Percentiles rank a stretch among this genome's conserved stretches.
Conservation (phyloP, 64 coral and sea anemone genomes). For the Montipora efflorescens region DNA sequence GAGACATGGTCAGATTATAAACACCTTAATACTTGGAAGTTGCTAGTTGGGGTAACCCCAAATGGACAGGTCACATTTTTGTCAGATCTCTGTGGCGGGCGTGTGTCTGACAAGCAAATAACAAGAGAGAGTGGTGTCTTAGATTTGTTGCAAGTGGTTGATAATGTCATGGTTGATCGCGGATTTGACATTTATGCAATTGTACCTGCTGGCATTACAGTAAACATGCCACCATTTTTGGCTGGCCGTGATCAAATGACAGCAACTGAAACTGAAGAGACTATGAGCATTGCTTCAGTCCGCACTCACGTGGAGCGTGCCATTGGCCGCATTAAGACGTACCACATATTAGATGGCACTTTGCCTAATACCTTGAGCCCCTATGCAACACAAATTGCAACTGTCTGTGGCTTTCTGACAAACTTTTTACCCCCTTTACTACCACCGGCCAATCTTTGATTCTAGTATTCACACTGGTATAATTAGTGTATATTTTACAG, state of each 20-base stretch:
- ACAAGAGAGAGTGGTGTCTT: neutral
- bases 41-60: neutral
- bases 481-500: neutral
- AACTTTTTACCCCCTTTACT: conserved; percentile 32
- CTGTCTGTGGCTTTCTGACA: neutral
- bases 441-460: neutral
- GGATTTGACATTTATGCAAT: neutral
- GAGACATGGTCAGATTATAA: neutral
- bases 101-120: neutral
- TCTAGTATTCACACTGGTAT: neutral
- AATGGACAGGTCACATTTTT: neutral
- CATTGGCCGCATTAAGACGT: neutral
- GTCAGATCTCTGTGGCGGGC: neutral
- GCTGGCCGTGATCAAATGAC: neutral
- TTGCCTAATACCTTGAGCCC: conserved; percentile 1
- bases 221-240: neutral
- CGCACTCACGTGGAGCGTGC: neutral
- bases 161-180: neutral
- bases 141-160: neutral
- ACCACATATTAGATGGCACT: neutral
- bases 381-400: neutral
- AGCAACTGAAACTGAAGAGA: neutral
- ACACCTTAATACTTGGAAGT: neutral
- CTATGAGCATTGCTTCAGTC: neutral
- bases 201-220: neutral